phyloP scores from a whole-genome alignment of 2,113 vertebrate genomes.

The Girardinichthys multiradiatus region DNA sequence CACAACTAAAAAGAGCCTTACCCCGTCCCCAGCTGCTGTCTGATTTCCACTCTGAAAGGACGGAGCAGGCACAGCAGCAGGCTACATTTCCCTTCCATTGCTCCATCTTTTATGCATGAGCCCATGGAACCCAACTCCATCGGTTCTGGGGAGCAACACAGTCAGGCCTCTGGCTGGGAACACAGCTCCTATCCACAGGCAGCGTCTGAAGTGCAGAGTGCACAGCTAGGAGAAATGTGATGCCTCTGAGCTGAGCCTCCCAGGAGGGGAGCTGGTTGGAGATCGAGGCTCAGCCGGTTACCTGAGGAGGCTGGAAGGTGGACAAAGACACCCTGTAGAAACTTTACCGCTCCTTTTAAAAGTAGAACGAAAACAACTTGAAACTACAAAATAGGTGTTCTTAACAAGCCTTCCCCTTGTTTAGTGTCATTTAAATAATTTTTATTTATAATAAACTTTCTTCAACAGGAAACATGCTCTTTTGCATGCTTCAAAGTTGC shows the following conservation, averaged over 20 bases:
- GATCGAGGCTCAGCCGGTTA: slow-evolving; percentile 21
- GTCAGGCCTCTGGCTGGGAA: slow-evolving; percentile 37
- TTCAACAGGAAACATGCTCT: too few relatives aligned
- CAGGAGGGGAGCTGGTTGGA: slow-evolving; percentile 28
- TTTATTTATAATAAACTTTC: too few relatives aligned
- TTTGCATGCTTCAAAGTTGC: too few relatives aligned
- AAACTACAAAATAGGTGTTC: neutral
- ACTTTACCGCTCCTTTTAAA: neutral
- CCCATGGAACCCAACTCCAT: slow-evolving; percentile 83
- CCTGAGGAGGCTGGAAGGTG: slow-evolving; percentile 47
- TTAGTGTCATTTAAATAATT: too few relatives aligned
- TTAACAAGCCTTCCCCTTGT: neutral
- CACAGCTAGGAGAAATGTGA: slow-evolving; percentile 66
- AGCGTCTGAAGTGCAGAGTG: slow-evolving; percentile 46
- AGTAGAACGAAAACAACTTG: neutral
- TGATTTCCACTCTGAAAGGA: slow-evolving; percentile 2
- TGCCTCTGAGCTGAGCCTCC: slow-evolving; percentile 34
- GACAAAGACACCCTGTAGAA: slow-evolving; percentile 7
- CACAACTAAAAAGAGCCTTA: neutral
- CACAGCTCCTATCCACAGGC: slow-evolving; percentile 51
- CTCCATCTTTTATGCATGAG: slow-evolving; percentile 94
- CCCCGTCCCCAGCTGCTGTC: neutral
- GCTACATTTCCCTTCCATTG: slow-evolving; percentile 64
- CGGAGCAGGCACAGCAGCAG: slow-evolving; percentile 32
- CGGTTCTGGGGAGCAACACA: slow-evolving; percentile 49